phyloP scores from a whole-genome alignment of 37 sponge, comb jelly and placozoan species.

The Eunapius fragilis region DNA sequence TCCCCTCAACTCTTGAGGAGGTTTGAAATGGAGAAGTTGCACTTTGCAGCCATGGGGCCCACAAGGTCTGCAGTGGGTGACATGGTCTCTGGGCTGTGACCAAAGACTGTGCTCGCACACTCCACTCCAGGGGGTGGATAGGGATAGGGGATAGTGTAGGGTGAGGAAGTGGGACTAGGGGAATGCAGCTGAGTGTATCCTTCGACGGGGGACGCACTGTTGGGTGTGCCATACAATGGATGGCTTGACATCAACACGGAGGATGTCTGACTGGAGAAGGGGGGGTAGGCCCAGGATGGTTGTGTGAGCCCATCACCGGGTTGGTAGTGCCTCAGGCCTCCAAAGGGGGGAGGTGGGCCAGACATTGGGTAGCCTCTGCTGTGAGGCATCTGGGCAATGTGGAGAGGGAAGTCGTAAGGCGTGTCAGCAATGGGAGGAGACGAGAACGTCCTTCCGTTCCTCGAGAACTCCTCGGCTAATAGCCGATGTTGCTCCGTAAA shows the following conservation, averaged over 20 bases:
- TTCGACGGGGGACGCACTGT: background rate
- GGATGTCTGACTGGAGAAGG: conserved; percentile 39
- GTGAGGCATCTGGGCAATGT: conserved; percentile 31
- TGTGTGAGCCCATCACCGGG: conserved; percentile 55
- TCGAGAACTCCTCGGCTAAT: conserved; percentile 17
- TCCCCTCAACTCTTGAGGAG: conserved; percentile 30
- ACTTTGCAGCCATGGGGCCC: conserved; percentile 28
- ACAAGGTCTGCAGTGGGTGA: conserved; percentile 6
- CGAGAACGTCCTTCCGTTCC: conserved; percentile 43
- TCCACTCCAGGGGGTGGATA: background rate
- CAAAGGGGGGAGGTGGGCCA: conserved; percentile 35
- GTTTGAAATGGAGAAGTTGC: conserved; percentile 73
- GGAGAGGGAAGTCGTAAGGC: conserved; percentile 46
- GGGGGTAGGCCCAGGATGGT: conserved; percentile 64
- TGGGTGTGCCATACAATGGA: background rate
- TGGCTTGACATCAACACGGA: conserved; percentile 23
- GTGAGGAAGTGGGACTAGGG: conserved; percentile 1
- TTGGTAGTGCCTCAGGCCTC: conserved; percentile 57
- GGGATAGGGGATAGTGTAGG: background rate
- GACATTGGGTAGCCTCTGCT: conserved; percentile 17
- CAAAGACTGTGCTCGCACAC: conserved; percentile 33
- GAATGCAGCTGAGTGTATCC: conserved; percentile 18
- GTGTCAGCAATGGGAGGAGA: conserved; percentile 61
- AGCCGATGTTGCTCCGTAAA: conserved; percentile 11
- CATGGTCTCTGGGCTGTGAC: conserved; percentile 3